phyloP scores from a whole-genome alignment of 2,797 vertebrate species.

The Syngnathus acus region DNA sequence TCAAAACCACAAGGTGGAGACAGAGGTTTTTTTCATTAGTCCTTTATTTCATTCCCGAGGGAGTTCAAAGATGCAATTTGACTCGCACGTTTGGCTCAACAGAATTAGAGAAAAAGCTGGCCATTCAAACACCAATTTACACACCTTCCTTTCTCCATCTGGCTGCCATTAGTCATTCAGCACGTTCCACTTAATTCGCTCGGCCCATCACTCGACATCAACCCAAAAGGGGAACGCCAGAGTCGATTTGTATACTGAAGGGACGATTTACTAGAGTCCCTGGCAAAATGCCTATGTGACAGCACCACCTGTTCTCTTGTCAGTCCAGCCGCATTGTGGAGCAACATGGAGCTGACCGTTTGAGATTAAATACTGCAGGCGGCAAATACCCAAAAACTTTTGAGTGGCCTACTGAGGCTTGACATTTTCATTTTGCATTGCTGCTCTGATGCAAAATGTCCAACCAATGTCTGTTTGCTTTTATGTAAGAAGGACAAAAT shows the following conservation, averaged over 20 bases:
- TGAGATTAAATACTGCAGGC: slow-evolving; percentile 3
- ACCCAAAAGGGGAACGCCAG: slow-evolving; percentile 37
- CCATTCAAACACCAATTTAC: neutral
- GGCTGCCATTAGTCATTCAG: slow-evolving; percentile 27
- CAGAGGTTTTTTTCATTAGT: neutral
- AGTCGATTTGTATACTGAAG: slow-evolving; percentile 56
- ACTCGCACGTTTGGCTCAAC: neutral
- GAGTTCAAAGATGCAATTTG: neutral
- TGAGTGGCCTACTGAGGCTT: neutral
- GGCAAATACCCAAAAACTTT: neutral
- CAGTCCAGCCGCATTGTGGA: slow-evolving; percentile 41
- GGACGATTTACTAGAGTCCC: slow-evolving; percentile 52
- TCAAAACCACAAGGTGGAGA: neutral
- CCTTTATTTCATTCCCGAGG: neutral
- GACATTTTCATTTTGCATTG: neutral
- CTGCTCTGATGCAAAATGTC: neutral
- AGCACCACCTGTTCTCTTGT: slow-evolving; percentile 61
- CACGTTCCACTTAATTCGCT: slow-evolving; percentile 34
- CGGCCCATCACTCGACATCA: slow-evolving; percentile 13
- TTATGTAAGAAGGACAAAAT: neutral
- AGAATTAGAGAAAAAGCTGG: neutral
- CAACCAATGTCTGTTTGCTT: neutral
- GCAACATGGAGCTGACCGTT: slow-evolving; percentile 43
- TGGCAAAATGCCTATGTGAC: slow-evolving; percentile 46
- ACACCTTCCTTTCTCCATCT: slow-evolving; percentile 21